Percentiles rank a stretch among this genome's conserved stretches.
phyloP scores from a whole-genome alignment of 2,797 vertebrate genomes.

The Eulemur mongoz region DNA sequence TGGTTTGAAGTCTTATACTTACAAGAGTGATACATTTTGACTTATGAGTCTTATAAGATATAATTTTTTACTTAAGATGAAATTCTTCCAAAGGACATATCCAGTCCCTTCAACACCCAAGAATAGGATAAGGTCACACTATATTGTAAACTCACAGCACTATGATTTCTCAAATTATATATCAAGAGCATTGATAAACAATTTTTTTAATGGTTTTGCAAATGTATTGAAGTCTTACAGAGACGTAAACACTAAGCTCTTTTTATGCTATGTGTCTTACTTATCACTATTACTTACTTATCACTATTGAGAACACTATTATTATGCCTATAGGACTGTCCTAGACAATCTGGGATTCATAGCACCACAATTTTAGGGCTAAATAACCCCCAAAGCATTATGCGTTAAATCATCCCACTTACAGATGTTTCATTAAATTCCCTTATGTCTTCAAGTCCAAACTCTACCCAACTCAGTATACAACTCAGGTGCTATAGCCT shows the following conservation, averaged over 20 bases:
- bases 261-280: background rate
- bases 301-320: background rate
- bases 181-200: background rate
- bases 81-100: background rate
- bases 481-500: background rate
- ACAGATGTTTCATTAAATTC: background rate
- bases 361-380: background rate
- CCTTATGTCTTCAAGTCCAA: constrained; percentile 1
- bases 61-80: background rate
- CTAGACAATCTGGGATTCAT: background rate
- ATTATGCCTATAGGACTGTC: background rate
- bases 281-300: background rate
- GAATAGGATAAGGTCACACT: background rate
- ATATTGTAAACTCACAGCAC: background rate
- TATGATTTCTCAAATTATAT: background rate
- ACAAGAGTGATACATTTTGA: background rate
- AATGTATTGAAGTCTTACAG: background rate
- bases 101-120: background rate
- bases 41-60: background rate
- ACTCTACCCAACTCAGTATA: background rate
- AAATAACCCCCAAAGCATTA: background rate
- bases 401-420: background rate
- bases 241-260: background rate
- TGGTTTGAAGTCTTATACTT: constrained; percentile 10
- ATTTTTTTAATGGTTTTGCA: background rate